These are phyloP conservation scores for Leiothrix lutea DNA, from an alignment of 2,113 vertebrate species.

Conservation along the genomic window DNA sequence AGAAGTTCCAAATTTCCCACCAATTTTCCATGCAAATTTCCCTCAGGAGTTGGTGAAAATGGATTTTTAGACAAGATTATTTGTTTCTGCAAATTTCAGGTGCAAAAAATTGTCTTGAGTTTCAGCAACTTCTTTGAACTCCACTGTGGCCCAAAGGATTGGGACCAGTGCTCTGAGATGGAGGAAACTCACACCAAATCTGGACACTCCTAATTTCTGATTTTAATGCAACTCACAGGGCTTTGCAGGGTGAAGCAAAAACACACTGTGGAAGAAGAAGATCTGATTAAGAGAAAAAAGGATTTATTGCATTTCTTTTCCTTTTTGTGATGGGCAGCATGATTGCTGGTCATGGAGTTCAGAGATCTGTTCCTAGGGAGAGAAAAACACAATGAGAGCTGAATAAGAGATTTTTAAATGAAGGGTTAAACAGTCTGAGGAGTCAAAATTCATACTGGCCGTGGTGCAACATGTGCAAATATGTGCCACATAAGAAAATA, in stretches of 20 bases:
- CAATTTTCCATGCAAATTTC: not conserved
- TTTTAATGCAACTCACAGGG: not conserved
- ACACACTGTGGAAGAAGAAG: not conserved
- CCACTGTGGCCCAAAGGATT: not conserved
- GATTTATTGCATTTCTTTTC: not conserved
- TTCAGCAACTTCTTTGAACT: not conserved
- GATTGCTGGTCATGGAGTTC: not conserved
- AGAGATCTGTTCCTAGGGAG: not conserved
- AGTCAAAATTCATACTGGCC: not conserved
- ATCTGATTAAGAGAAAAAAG: not conserved
- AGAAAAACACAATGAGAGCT: not conserved
- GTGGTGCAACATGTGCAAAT: not conserved
- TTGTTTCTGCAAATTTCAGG: not conserved
- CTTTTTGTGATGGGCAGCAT: accelerated
- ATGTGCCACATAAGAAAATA: not conserved
- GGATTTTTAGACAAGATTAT: not conserved
- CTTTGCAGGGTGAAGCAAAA: not conserved
- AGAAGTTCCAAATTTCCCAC: not conserved
- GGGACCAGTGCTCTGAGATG: no score
- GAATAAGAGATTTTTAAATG: not conserved
- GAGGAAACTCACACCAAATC: no score
- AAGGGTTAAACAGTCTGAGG: not conserved
- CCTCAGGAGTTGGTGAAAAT: not conserved
- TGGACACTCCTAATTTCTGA: not conserved
- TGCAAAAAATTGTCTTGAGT: not conserved